A percentile compares a stretch with the other conserved stretches of the same genome.
Evolutionary conservation across 2,888 invertebrate genomes (phyloP).

Genomic region (Dimorphilus gyrociliatus): DNA sequence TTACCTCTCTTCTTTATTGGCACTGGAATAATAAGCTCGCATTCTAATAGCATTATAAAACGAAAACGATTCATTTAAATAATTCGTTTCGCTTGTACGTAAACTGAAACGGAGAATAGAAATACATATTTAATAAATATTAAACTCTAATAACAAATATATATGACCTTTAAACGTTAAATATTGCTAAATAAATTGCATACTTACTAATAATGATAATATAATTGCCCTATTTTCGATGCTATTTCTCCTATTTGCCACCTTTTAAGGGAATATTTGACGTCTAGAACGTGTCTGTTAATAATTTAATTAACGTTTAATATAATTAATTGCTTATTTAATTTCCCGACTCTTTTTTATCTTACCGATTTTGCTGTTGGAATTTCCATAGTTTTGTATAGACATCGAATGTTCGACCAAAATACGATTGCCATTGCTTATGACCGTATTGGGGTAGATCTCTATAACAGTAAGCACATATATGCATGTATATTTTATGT

Average conservation of each 20-base stretch:
- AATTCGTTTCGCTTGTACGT: slow-evolving; percentile 86
- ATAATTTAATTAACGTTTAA: slow-evolving; percentile 8
- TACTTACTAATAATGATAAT: slow-evolving; percentile 92
- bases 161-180: neutral
- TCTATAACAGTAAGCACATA: slow-evolving; percentile 45
- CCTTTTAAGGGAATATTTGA: slow-evolving; percentile 79
- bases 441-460: slow-evolving; percentile 92
- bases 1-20: slow-evolving; percentile 72
- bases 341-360: too few species aligned
- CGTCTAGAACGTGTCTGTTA: slow-evolving; percentile 58
- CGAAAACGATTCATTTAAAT: slow-evolving; percentile 83
- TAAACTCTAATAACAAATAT: neutral
- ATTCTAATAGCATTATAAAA: slow-evolving; percentile 89
- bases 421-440: slow-evolving; percentile 93
- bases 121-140: neutral
- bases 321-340: too few species aligned
- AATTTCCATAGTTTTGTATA: slow-evolving; percentile 96
- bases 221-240: slow-evolving; percentile 92
- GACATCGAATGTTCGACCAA: slow-evolving; percentile 87
- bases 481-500: too few species aligned
- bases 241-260: slow-evolving; percentile 99
- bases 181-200: slow-evolving; percentile 1
- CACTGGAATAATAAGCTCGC: slow-evolving; percentile 79
- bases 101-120: slow-evolving; percentile 47
- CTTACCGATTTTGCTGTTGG: slow-evolving; percentile 77